These are phyloP conservation scores for Clamator glandarius DNA, from an alignment of 2,797 vertebrate species.

Conservation along the genomic window DNA sequence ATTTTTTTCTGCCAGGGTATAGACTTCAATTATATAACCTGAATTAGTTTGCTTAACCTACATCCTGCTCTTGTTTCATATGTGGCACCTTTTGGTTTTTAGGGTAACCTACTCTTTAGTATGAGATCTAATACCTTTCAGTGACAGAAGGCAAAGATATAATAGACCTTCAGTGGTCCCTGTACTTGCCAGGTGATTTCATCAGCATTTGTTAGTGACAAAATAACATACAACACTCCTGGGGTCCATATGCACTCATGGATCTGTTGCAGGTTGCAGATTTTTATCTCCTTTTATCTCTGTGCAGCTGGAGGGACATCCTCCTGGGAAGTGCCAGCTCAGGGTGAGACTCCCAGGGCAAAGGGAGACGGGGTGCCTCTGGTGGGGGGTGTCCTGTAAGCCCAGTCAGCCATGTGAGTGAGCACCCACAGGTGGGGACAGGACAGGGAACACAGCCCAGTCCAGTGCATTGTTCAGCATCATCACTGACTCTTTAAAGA, in stretches of 20 bases:
- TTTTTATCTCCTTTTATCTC: background rate
- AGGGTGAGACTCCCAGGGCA: background rate
- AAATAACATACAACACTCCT: background rate
- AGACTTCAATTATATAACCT: background rate
- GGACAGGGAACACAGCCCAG: background rate
- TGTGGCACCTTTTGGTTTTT: background rate
- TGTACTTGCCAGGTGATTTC: background rate
- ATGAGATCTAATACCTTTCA: background rate
- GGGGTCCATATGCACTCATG: accelerated
- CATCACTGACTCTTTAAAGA: background rate
- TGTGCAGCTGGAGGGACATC: background rate
- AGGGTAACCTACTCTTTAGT: background rate
- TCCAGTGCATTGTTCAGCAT: background rate
- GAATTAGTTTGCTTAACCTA: background rate
- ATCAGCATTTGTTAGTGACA: accelerated
- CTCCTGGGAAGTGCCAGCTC: accelerated
- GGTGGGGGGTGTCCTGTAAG: background rate
- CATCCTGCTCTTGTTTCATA: background rate
- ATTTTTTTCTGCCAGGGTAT: background rate
- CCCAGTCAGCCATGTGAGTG: accelerated
- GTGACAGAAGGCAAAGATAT: background rate
- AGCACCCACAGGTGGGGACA: background rate
- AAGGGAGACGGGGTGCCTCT: background rate
- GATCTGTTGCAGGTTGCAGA: background rate
- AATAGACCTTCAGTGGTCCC: background rate